Evolutionary conservation across 2,113 vertebrate genomes (phyloP), one percentile per base, ranked within the genome.

Genomic region (Sardina pilchardus): DNA sequence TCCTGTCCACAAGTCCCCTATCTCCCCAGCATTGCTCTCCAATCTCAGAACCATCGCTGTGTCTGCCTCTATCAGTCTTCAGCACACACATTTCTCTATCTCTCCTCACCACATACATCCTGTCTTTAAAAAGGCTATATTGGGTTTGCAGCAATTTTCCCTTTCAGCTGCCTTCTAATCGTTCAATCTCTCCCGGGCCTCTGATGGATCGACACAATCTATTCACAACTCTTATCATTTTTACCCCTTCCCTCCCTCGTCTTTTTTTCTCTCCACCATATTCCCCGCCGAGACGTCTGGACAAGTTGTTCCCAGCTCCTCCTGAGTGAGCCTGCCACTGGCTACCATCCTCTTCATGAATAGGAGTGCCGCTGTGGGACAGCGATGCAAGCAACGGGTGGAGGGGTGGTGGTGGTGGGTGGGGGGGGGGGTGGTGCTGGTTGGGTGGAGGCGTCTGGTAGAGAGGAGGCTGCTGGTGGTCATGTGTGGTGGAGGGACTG

Each of bases 61-160:
- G 71, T 78, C 71, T 78, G 71, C 71, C 71, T 78, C 71, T 78
- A 36, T 78, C 71, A 17, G 71, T 78, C 71, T 34, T 78, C 71
- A 36, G 71, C 71, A 78, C 71, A 78, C 71, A 36, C 12, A 36
- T 12, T 14, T 34, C 12, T 34, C 71, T 78, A 78, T 78, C 71
- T 34, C 63, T 14, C 14, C 26, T 34, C 30, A 30, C 71, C 71
- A 78, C 71, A 34, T 71, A 36, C 34, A 16, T 78, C 71, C 71
- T 34, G 26, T 36, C 71, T 78, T 78, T 78, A 78, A 30, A 78
- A 78, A 78, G 71, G 34, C 71, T 16, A 34, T 34, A 34, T 78
- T 78, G 26, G 71, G 30, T 34, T 78, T 78, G 14, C 71, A 16
- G 71, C 71, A 34, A 36, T 78, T 78, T 16, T 78, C 71, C 30